Evolutionary conservation across 2,113 vertebrate genomes (phyloP).

Genomic region (Tricholaema leucomelas): DNA sequence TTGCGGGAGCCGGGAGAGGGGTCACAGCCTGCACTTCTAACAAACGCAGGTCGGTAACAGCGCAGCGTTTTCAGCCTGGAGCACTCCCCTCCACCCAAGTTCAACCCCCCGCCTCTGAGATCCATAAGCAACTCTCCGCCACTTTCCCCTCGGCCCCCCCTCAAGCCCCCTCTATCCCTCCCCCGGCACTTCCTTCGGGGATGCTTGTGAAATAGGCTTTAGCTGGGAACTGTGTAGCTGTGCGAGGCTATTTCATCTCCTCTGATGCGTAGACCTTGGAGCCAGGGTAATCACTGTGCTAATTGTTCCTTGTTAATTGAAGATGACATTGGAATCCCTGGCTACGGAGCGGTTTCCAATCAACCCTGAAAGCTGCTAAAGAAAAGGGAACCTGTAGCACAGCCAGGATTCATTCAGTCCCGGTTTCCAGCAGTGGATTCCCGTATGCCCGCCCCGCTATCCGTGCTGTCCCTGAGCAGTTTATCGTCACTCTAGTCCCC

Average conservation of each 20-base stretch:
- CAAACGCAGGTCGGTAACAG: neutral
- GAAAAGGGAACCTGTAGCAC: constrained; percentile 26
- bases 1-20: neutral
- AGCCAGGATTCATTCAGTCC: neutral
- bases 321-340: constrained; percentile 91
- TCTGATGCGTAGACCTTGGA: constrained; percentile 64
- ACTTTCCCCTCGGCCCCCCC: no score
- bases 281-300: constrained; percentile 71
- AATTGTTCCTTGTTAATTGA: constrained; percentile 95
- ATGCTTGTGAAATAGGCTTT: neutral
- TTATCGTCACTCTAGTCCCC: neutral
- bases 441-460: neutral
- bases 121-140: neutral
- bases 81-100: neutral
- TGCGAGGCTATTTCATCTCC: constrained; percentile 29
- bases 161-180: neutral
- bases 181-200: constrained; percentile 32
- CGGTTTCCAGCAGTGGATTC: neutral
- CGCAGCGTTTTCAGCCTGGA: neutral
- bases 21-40: neutral
- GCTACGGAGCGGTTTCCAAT: constrained; percentile 71
- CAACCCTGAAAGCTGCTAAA: constrained; percentile 46
- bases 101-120: neutral
- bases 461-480: neutral
- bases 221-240: constrained; percentile 8